phyloP scores from a whole-genome alignment of 2,888 invertebrate genomes.

The Hofmannophila pseudospretella region DNA sequence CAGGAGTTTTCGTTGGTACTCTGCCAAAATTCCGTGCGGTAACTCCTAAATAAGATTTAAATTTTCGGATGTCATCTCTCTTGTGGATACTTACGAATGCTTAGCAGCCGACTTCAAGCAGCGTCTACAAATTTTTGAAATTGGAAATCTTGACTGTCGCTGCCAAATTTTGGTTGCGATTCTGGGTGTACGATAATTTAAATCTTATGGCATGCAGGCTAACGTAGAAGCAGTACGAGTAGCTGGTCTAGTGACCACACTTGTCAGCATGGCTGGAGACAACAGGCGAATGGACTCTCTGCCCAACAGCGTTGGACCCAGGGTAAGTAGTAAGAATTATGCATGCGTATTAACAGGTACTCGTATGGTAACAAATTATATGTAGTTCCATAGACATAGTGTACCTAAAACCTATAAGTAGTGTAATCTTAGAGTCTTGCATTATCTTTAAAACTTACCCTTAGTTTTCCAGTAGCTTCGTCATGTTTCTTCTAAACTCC shows the following conservation, averaged over 20 bases:
- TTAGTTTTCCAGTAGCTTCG: too few species aligned
- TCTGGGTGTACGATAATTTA: conserved; percentile 52
- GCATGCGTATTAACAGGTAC: conserved; percentile 38
- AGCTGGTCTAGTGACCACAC: conserved; percentile 88
- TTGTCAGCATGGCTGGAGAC: conserved; percentile 88
- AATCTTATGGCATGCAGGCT: conserved; percentile 80
- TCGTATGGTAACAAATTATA: too few species aligned
- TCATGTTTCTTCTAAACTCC: too few species aligned
- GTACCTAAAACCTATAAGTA: too few species aligned
- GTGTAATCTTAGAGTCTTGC: too few species aligned
- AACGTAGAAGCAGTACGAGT: conserved; percentile 91
- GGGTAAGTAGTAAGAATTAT: conserved; percentile 52
- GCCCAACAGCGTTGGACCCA: conserved; percentile 73
- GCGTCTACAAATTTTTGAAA: neutral
- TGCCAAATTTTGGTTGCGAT: neutral
- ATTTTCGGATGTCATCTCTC: conserved; percentile 49
- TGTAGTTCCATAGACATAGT: too few species aligned
- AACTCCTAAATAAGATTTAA: conserved; percentile 69
- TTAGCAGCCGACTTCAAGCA: neutral
- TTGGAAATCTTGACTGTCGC: neutral
- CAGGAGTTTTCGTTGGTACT: conserved; percentile 47
- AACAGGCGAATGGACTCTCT: conserved; percentile 70
- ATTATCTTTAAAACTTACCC: too few species aligned
- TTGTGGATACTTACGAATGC: conserved; percentile 21
- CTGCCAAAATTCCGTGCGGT: conserved; percentile 51